Evolutionary conservation across 2,113 vertebrate genomes (phyloP), one percentile per base, ranked within the genome.

Genomic region (Girardinichthys multiradiatus): DNA sequence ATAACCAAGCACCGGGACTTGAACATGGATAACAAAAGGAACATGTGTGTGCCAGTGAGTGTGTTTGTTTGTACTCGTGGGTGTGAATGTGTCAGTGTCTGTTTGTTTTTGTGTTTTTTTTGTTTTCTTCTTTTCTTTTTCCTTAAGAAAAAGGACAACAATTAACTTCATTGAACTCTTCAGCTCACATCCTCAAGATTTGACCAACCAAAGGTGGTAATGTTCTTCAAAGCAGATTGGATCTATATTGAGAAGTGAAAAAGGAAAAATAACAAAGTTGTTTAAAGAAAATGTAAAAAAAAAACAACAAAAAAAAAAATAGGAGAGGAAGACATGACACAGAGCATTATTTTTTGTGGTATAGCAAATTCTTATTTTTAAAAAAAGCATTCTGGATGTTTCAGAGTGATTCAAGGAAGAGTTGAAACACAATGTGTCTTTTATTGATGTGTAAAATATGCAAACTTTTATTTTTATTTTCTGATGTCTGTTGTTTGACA

Each of bases 171-270:
- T 87, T 68, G 69, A 81, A 90, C 81, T 86, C 85, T 89, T 81
- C 80, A 81, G 87, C 86, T 87, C 88, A 89, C 85, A 85, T 89
- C 84, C 77, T 86, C 82, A 79, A 89, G 90, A 82, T 81, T 90
- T 86, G 80, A 89, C 92, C 93, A 92, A 92, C 92, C 90, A 91
- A 94, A 92, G 92, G 89, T 91, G 94, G 90, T 89, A 87, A 82
- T 80, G 85, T 84, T 85, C 85, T 78, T 76, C 71, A 81, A 68
- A 83, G 89, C 89, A 90, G 87, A 77, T 90, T 82, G 87, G 78
- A 87, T 91, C 87, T 94, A 92, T 94, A 94, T 95, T 93, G 85
- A 92, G 93, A 92, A 91, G 79, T 87, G 90, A 89, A 80, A 73
- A 85, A 85, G 57, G 76, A 87, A 89, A 67, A 57, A 59, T 7